Percentiles rank a stretch among this genome's conserved stretches.
These are phyloP conservation scores for Apis dorsata DNA, from an alignment of 1,140 invertebrate genomes.

Conservation along the genomic window DNA sequence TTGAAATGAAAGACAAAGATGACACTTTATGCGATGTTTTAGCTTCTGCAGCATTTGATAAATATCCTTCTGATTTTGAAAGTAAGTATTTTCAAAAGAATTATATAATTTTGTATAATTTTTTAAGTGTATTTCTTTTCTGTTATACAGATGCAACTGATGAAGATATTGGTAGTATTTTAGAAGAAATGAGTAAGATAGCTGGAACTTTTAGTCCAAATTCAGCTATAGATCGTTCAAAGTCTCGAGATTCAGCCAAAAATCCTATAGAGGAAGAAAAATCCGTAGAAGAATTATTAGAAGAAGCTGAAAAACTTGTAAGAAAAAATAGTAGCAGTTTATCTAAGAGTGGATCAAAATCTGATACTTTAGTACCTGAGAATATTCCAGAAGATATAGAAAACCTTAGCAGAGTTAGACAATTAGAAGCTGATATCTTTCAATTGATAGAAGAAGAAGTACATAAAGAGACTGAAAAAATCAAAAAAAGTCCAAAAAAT, in stretches of 20 bases:
- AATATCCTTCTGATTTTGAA: conserved; percentile 77
- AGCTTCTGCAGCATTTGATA: conserved; percentile 74
- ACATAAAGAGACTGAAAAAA: conserved; percentile 73
- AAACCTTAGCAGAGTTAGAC: conserved; percentile 62
- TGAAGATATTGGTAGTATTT: conserved; percentile 76
- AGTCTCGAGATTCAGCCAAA: conserved; percentile 64
- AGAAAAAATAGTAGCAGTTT: conserved; percentile 72
- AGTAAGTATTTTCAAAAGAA: conserved; percentile 63
- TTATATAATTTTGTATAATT: too few species aligned
- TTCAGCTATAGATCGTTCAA: conserved; percentile 66
- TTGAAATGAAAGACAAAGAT: conserved; percentile 69
- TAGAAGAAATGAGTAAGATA: conserved; percentile 79
- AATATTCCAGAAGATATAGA: conserved; percentile 46
- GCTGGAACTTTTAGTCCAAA: conserved; percentile 73
- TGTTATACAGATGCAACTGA: conserved; percentile 74
- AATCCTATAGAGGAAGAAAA: conserved; percentile 72
- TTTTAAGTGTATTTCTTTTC: background rate
- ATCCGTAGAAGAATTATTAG: conserved; percentile 75
- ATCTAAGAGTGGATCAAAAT: conserved; percentile 69
- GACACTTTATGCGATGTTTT: conserved; percentile 74
- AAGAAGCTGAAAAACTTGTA: conserved; percentile 77
- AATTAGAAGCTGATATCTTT: conserved; percentile 77
- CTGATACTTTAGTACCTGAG: conserved; percentile 69
- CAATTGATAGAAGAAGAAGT: conserved; percentile 75
- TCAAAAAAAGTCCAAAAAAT: conserved; percentile 69